phyloP scores from a whole-genome alignment of 2,797 vertebrate species.

The Eulemur coronatus region DNA sequence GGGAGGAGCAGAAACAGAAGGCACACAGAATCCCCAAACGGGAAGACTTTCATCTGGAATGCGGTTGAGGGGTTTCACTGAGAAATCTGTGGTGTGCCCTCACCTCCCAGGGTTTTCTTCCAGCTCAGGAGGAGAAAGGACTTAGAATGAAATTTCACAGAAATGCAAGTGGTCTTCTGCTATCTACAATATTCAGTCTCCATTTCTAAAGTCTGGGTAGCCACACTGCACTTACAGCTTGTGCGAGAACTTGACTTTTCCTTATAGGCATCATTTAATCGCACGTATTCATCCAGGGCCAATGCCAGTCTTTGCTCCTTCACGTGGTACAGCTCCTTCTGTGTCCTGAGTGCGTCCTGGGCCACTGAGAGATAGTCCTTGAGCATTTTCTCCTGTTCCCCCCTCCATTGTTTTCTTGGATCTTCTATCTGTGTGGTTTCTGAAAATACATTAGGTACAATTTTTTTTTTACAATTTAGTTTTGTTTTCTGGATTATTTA shows the following conservation, averaged over 20 bases:
- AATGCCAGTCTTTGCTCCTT: conserved; percentile 90
- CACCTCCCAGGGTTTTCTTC: neutral
- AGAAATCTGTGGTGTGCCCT: neutral
- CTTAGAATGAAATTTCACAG: neutral
- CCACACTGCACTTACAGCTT: conserved; percentile 86
- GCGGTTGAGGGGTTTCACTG: neutral
- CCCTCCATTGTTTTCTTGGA: conserved; percentile 89
- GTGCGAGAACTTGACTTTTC: conserved; percentile 90
- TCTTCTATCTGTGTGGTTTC: conserved; percentile 92
- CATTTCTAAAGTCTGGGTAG: neutral
- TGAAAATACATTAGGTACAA: conserved; percentile 68
- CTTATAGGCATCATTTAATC: conserved; percentile 89
- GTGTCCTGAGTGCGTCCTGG: conserved; percentile 88
- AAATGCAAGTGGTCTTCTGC: neutral
- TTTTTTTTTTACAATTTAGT: neutral
- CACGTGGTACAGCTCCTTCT: conserved; percentile 90
- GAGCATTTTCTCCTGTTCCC: conserved; percentile 91
- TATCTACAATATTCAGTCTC: neutral
- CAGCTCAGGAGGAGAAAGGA: neutral
- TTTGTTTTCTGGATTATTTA: neutral
- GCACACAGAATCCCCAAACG: neutral
- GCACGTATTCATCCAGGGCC: conserved; percentile 89
- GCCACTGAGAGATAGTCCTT: conserved; percentile 90
- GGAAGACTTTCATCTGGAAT: neutral
- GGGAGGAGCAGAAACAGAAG: neutral